phyloP scores from a whole-genome alignment of 2,113 vertebrate genomes.

The Hippolais icterina region DNA sequence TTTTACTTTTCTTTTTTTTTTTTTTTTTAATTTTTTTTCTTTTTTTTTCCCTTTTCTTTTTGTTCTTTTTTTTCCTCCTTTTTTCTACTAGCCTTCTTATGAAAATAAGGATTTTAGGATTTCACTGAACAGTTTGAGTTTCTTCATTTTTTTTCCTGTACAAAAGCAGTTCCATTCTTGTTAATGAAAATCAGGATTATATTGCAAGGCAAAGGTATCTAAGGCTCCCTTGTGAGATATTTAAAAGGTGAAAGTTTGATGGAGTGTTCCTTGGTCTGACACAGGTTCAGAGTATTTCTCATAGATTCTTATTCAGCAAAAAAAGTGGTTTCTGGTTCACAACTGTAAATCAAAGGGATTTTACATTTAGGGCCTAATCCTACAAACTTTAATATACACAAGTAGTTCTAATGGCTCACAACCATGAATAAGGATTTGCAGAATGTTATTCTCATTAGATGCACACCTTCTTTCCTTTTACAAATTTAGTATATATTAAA shows the following conservation, averaged over 20 bases:
- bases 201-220: slow-evolving; percentile 49
- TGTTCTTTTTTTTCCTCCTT: fast-evolving
- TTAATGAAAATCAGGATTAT: slow-evolving; percentile 62
- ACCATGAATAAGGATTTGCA: background rate
- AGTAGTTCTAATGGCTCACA: background rate
- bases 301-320: slow-evolving; percentile 12
- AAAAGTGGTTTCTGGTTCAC: background rate
- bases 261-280: slow-evolving; percentile 50
- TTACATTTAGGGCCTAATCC: slow-evolving; percentile 24
- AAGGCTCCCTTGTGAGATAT: slow-evolving; percentile 60
- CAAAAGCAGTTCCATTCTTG: slow-evolving; percentile 51
- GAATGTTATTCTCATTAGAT: background rate
- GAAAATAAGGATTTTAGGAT: background rate
- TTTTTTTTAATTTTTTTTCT: fast-evolving
- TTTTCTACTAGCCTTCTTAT: background rate
- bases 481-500: background rate
- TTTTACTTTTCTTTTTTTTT: background rate
- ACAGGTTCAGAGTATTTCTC: slow-evolving; percentile 37
- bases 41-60: fast-evolving
- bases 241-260: slow-evolving; percentile 68
- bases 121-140: background rate
- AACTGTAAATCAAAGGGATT: slow-evolving; percentile 35
- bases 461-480: background rate
- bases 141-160: background rate
- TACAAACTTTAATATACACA: slow-evolving; percentile 36